Base-by-base conservation (phyloP, 2,888 invertebrate genomes). In the Melitaea athalia region DNA sequence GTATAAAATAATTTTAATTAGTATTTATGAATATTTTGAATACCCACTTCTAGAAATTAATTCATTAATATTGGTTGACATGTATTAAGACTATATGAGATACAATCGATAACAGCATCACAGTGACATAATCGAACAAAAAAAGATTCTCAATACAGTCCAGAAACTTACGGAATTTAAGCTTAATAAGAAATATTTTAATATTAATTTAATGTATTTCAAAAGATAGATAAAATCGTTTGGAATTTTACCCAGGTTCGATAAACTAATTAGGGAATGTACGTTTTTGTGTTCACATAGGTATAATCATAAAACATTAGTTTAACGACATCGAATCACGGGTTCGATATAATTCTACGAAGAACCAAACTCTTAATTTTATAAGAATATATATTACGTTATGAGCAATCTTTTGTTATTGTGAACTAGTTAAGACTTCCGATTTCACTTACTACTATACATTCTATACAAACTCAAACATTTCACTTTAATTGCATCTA, bases 251-350 rank as follows among this genome's bases (percentile, higher is more conserved):
- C 24, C n/a, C 17, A 50, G 42, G 50, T 62, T 67, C 63, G 63
- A 63, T 67, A 67, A 67, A 67, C 45, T 67, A 67, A 67, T 67
- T 62, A 67, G 38, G 55, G 59, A 59, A 52, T 52, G 14, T 42
- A 52, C 47, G 47, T 42, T 67, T 31, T n/a, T 49, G 49, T 50
- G 50, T 45, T 43, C 38, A 43, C 62, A 42, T 15, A n/a, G n/a
- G n/a, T n/a, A 42, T 63, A 63, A 67, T 31, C 62, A 33, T 67
- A 63, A 67, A 67, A 63, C 38, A 15, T 43, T 42, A 14, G 38
- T 33, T 63, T 67, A 50, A 67, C 24, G 45, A 59, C 63, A 59
- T 63, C 59, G 49, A 24, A 45, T 63, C 52, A 50, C 31, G 31
- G n/a, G 12, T 15, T 59, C 14, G 59, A 67, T 52, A 59, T 67